Base-by-base conservation (phyloP, 2,888 invertebrate genomes). In the Eurytoma adleriae region DNA sequence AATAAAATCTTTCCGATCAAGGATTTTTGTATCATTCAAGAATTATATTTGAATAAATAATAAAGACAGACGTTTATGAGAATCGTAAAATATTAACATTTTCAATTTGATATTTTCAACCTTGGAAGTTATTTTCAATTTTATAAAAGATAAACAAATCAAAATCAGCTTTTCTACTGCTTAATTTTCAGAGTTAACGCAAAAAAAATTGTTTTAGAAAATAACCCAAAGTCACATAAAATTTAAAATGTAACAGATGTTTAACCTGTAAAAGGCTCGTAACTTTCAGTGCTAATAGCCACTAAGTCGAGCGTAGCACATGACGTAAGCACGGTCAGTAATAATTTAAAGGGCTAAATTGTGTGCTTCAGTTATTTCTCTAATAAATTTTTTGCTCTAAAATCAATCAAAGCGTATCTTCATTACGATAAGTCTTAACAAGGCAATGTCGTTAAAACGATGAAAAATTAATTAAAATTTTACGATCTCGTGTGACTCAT, bases 161-260 rank as follows among this genome's bases (percentile, higher is more conserved):
- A 61, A 20, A 61, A 24, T 7, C 20, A 24, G 12, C 10, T 20
- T 14, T 13, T 14, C 16, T 4, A 14, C 54, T 1, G 54, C n/a
- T 54, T n/a, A 4, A n/a, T 54, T 54, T n/a, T 4, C n/a, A 2
- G n/a, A 54, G 13, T 54, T n/a, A 54, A 54, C 5, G 1, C 16
- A 3, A 40, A 40, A 40, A 54, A 54, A 54, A 54, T 54, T 54
- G 54, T 54, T 54, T 54, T 3, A 14, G 54, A 54, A 54, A 54
- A 64, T 18, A 64, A 64, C 40, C 40, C 10, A 40, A 40, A 40
- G 40, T 40, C 40, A 30, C 18, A 64, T 56, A 56, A 7, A 64
- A 10, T 73, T 73, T 73, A 54, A 20, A 56, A 64, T 18, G 73
- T 48, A 66, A 66, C 73, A 73, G 73, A 27, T 64, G 73, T 16